Evolutionary conservation across 1,140 invertebrate genomes (phyloP).

Genomic region (Rhagoletis zephyria): DNA sequence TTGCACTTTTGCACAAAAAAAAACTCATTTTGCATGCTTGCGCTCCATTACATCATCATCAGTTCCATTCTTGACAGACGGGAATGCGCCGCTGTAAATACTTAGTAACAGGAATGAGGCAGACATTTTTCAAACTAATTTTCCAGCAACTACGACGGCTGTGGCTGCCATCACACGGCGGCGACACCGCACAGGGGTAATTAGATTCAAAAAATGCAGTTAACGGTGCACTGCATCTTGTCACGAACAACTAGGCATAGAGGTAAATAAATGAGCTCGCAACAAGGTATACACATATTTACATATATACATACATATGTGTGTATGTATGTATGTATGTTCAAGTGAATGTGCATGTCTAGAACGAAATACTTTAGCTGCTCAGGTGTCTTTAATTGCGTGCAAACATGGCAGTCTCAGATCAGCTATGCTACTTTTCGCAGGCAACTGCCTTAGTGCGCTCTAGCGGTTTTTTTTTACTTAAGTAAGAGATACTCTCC

Average conservation of each 20-base stretch:
- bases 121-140: not conserved
- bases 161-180: not conserved
- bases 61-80: not conserved
- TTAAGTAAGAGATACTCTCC: no score
- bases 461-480: not conserved
- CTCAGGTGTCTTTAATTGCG: conserved; percentile 23
- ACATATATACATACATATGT: no score
- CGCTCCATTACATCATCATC: not conserved
- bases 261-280: no score
- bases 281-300: no score
- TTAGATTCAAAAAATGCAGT: not conserved
- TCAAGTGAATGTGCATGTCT: not conserved
- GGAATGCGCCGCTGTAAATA: not conserved
- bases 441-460: not conserved
- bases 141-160: not conserved
- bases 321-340: not conserved
- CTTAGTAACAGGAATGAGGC: not conserved
- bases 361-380: conserved; percentile 13
- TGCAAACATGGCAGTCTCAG: not conserved
- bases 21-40: not conserved
- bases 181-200: not conserved
- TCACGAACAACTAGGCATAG: conserved; percentile 6
- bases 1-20: no score
- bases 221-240: conserved; percentile 7
- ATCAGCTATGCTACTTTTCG: not conserved